These are phyloP conservation scores for Thunnus albacares DNA, from an alignment of 2,797 vertebrate genomes.

Conservation along the genomic window DNA sequence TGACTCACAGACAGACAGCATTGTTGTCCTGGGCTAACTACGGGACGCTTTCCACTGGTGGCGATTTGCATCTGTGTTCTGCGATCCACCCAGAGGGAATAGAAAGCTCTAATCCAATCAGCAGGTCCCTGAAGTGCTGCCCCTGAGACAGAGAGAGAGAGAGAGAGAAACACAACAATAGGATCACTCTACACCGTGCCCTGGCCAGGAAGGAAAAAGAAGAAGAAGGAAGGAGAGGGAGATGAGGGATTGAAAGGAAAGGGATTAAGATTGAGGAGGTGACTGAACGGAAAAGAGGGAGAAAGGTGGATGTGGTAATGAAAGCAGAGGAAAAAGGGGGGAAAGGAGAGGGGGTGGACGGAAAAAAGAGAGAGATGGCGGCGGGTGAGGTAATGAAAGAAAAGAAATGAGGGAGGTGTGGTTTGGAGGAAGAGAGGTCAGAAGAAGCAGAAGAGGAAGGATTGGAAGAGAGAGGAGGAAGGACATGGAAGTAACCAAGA, in stretches of 20 bases:
- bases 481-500: conserved; percentile 43
- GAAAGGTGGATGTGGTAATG: conserved; percentile 50
- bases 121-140: conserved; percentile 93
- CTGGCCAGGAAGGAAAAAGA: conserved; percentile 41
- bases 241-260: conserved; percentile 48
- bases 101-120: conserved; percentile 99
- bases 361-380: conserved; percentile 8
- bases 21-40: conserved; percentile 73
- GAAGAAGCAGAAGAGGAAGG: conserved; percentile 29
- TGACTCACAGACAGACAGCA: conserved; percentile 70
- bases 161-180: conserved; percentile 84
- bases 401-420: conserved; percentile 40
- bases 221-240: conserved; percentile 22
- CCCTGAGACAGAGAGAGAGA: conserved; percentile 83
- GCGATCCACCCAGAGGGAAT: conserved; percentile 94
- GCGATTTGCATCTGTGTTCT: conserved; percentile 92
- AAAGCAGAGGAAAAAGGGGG: conserved; percentile 33
- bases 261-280: conserved; percentile 54
- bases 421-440: conserved; percentile 27
- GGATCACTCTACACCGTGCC: conserved; percentile 87
- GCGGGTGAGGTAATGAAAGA: conserved; percentile 38
- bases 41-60: conserved; percentile 80
- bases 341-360: conserved; percentile 5
- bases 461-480: conserved; percentile 33
- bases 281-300: conserved; percentile 34